Evolutionary conservation across 1,140 invertebrate genomes (phyloP).

Genomic region (Homarus americanus): DNA sequence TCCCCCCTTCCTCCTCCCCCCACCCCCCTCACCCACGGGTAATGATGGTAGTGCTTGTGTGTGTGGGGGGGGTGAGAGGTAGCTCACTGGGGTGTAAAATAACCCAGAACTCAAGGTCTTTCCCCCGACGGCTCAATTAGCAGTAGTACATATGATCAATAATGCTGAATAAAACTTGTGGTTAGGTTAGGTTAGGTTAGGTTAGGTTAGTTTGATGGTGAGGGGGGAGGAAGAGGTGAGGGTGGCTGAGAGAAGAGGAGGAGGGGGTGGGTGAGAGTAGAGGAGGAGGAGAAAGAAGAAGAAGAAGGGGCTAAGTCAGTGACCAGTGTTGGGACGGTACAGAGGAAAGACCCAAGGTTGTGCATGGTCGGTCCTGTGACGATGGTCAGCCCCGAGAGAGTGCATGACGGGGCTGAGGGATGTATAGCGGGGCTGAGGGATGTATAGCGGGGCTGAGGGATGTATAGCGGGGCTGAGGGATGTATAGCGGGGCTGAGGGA

Average conservation of each 20-base stretch:
- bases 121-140: background rate
- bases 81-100: slow-evolving; percentile 28
- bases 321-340: too few relatives aligned
- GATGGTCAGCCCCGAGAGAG: background rate
- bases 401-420: background rate
- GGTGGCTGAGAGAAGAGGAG: background rate
- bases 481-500: too few relatives aligned
- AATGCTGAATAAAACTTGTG: too few relatives aligned
- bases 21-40: too few relatives aligned
- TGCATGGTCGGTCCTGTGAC: background rate
- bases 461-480: too few relatives aligned
- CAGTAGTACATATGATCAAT: too few relatives aligned
- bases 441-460: too few relatives aligned
- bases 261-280: background rate
- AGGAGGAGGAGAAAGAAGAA: background rate
- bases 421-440: background rate
- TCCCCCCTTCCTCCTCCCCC: too few relatives aligned
- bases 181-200: too few relatives aligned
- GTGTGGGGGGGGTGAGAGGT: too few relatives aligned
- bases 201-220: background rate
- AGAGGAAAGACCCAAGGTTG: background rate
- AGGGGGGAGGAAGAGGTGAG: background rate
- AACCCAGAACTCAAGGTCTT: background rate
- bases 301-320: background rate
- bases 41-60: too few relatives aligned